Evolutionary conservation across 1,140 invertebrate species (phyloP).

Genomic region (Papilio xuthus): DNA sequence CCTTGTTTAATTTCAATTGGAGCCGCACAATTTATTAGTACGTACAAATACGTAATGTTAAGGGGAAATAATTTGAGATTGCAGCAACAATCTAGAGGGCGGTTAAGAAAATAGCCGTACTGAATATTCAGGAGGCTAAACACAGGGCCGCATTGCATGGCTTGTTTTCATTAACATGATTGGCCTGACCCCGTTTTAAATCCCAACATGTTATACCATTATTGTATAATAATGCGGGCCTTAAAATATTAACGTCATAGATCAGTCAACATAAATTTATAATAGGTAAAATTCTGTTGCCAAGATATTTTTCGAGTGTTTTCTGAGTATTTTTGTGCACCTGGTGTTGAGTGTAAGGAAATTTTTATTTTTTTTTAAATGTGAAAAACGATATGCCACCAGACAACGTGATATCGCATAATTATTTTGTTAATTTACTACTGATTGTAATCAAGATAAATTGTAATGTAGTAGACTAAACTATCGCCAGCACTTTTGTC

Average conservation of each 20-base stretch:
- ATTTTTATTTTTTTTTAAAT: too few species aligned
- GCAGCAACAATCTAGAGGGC: conserved; percentile 62
- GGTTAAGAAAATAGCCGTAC: conserved; percentile 71
- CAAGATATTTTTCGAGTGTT: not conserved
- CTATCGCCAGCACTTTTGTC: too few species aligned
- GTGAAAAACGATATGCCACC: too few species aligned
- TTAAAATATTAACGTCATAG: conserved; percentile 16
- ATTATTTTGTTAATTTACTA: too few species aligned
- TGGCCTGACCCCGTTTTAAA: conserved; percentile 71
- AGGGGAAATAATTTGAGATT: conserved; percentile 62
- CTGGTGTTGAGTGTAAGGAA: too few species aligned
- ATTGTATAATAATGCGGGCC: conserved; percentile 6
- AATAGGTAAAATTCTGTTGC: not conserved
- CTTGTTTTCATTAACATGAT: conserved; percentile 77
- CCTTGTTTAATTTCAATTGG: conserved; percentile 9
- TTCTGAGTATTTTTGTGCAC: not conserved
- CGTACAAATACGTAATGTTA: conserved; percentile 34
- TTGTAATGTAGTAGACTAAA: too few species aligned
- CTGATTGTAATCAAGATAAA: too few species aligned
- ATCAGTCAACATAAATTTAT: conserved; percentile 19
- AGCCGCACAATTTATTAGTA: not conserved
- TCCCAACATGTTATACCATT: conserved; percentile 38
- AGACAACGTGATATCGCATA: too few species aligned
- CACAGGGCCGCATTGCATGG: conserved; percentile 59
- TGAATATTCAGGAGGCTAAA: conserved; percentile 74